Evolutionary conservation across 2,797 vertebrate species (phyloP).

Genomic region (Manis javanica): DNA sequence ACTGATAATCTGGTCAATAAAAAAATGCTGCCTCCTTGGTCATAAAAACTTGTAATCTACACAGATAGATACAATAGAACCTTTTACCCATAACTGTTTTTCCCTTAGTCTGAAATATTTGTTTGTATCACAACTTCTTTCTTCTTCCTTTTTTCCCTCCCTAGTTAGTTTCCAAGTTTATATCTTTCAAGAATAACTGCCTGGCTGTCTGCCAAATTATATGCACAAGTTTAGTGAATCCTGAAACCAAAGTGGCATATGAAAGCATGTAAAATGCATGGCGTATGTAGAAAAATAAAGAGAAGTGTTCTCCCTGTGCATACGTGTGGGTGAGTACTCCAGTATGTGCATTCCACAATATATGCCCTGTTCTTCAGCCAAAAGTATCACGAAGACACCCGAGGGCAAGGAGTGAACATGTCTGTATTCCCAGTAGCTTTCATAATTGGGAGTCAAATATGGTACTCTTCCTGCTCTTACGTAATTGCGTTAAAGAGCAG

Average conservation of each 20-base stretch:
- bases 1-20: constrained; percentile 3
- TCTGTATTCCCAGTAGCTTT: constrained; percentile 93
- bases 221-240: constrained; percentile 73
- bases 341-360: constrained; percentile 57
- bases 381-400: constrained; percentile 75
- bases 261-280: constrained; percentile 67
- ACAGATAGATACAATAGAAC: not conserved
- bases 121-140: constrained; percentile 57
- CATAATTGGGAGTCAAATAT: constrained; percentile 97
- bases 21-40: not conserved
- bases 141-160: not conserved
- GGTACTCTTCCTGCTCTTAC: constrained; percentile 92
- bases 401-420: constrained; percentile 86
- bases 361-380: constrained; percentile 68
- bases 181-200: constrained; percentile 73
- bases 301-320: not conserved
- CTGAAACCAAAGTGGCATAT: constrained; percentile 39
- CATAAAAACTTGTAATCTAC: not conserved
- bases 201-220: constrained; percentile 69
- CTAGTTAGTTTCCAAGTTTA: constrained; percentile 76
- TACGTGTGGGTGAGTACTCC: not conserved
- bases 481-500: constrained; percentile 98
- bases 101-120: constrained; percentile 70
- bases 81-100: not conserved
- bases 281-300: constrained; percentile 41